These are phyloP conservation scores for Tineola bisselliella DNA, from an alignment of 2,888 invertebrate genomes.

Conservation along the genomic window DNA sequence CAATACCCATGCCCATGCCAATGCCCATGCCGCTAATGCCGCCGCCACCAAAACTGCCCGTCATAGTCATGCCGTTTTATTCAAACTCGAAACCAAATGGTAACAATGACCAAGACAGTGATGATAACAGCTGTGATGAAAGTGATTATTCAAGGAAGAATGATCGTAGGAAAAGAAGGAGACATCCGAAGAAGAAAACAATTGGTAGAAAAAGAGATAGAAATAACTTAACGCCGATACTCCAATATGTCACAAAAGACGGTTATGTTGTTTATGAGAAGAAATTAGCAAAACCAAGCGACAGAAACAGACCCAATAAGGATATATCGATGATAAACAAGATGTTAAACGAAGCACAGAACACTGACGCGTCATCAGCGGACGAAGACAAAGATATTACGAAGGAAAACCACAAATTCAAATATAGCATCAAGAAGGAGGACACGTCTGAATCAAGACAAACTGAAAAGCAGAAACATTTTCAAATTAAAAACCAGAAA, in stretches of 20 bases:
- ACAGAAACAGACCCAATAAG: neutral
- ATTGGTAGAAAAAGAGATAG: conserved; percentile 13
- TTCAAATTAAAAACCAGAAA: too few species aligned
- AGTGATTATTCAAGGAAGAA: neutral
- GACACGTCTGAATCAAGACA: neutral
- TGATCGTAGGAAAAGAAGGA: conserved; percentile 16
- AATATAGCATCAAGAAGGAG: neutral
- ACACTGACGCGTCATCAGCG: too few species aligned
- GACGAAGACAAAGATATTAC: neutral
- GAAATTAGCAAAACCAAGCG: conserved; percentile 31
- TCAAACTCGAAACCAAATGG: conserved; percentile 33
- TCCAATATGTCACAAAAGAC: conserved; percentile 55
- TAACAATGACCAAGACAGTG: conserved; percentile 11
- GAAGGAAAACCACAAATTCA: neutral
- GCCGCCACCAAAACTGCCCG: conserved; percentile 42
- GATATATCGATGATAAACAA: neutral
- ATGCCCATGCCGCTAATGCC: conserved; percentile 17
- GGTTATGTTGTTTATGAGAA: conserved; percentile 57
- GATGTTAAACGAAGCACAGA: too few species aligned
- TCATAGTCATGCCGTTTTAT: conserved; percentile 59
- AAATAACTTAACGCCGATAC: conserved; percentile 38
- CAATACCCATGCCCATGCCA: conserved; percentile 19
- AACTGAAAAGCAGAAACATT: neutral
- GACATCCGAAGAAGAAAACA: conserved; percentile 14
- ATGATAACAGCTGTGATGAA: conserved; percentile 17